These are phyloP conservation scores for Onychomys leucogaster DNA, from an alignment of 2,797 vertebrate genomes.

Conservation along the genomic window DNA sequence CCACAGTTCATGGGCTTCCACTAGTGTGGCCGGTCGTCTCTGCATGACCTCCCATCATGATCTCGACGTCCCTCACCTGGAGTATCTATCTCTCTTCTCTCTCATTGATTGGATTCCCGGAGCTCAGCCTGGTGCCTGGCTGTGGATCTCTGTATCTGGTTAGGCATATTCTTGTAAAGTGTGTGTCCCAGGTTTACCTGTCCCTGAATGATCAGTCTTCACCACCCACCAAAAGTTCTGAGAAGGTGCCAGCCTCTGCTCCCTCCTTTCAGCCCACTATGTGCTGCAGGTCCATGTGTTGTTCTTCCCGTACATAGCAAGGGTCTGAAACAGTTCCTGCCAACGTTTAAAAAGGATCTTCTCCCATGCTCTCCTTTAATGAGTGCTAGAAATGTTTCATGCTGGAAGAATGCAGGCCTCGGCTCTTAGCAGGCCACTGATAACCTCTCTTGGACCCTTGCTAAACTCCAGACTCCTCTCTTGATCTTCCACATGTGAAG, in stretches of 20 bases:
- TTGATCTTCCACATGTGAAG: constrained; percentile 9
- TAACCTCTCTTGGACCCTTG: not conserved
- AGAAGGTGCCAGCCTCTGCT: not conserved
- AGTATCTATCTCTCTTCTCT: too few relatives aligned
- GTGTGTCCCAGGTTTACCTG: not conserved
- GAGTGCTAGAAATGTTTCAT: constrained; percentile 12
- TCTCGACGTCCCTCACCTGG: too few relatives aligned
- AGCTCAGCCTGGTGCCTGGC: too few relatives aligned
- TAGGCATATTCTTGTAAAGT: not conserved
- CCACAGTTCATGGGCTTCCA: too few relatives aligned
- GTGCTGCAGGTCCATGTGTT: not conserved
- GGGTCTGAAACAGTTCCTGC: not conserved
- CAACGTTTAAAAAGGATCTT: constrained; percentile 13
- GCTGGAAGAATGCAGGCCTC: constrained; percentile 14
- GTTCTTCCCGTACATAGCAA: constrained; percentile 1
- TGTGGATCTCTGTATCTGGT: too few relatives aligned
- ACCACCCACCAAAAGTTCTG: constrained; percentile 30
- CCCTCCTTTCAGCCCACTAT: not conserved
- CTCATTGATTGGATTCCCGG: too few relatives aligned
- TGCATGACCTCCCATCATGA: too few relatives aligned
- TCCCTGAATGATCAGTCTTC: not conserved
- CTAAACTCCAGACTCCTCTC: not conserved
- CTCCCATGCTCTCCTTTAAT: not conserved
- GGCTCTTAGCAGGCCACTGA: not conserved
- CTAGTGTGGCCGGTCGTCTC: too few relatives aligned